Evolutionary conservation across 2,797 vertebrate species (phyloP), one percentile per base, ranked within the genome.

Genomic region (Clarias platycephalus): DNA sequence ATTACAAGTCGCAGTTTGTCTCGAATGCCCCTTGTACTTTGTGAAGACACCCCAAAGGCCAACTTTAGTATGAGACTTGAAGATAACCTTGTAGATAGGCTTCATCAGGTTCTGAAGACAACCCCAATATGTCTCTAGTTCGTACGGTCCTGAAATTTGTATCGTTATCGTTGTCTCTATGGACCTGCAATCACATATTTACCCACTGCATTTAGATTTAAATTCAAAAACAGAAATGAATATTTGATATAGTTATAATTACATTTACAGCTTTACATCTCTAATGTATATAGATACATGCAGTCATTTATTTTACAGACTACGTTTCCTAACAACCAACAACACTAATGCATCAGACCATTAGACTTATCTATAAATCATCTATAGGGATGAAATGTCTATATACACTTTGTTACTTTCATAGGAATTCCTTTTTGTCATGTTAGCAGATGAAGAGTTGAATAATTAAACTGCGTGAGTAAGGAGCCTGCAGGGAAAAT

Each of bases 391-490:
- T 57, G 58, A 66, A 60, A 58, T 79, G 31, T 74, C 81, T 78
- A 58, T 79, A 72, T 60, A 74, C 20, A 18, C 75, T 74, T 57
- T 44, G 60, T 62, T 82, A n/a, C 81, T 80, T 70, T 81, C 83
- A 86, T 7, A 67, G 62, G 63, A 77, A 80, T 64, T 37, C 68
- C 72, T 74, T 82, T 87, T 88, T 62, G 80, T 84, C 74, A 7
- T 71, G 75, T 72, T 88, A 88, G 86, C 82, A 87, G 85, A 83
- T 37, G 64, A 86, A 87, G 85, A 77, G 85, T 84, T 66, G 67
- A 86, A 87, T 87, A 89, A 88, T 89, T 87, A 87, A 89, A 87
- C 84, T 63, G 66, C 81, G 71, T 88, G 86, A 84, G 87, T 85
- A 82, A 77, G 71, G 40, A 68, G 82, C 83, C 85, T 87, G 84